Evolutionary conservation across 1,140 invertebrate genomes (phyloP), one percentile per base, ranked within the genome.

Genomic region (Hermetia illucens): DNA sequence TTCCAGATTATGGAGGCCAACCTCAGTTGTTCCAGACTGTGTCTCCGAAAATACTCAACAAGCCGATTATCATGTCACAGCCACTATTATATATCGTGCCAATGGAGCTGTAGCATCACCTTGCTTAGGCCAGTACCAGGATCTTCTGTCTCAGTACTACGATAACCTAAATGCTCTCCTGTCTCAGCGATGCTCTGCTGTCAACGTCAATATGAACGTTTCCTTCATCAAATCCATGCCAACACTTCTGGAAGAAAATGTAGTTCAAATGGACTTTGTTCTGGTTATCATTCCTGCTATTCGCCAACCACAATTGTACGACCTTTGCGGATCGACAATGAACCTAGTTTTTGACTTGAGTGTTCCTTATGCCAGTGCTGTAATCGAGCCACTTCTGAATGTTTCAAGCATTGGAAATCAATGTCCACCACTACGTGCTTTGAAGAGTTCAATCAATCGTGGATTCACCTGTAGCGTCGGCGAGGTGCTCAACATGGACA

Each of bases 141-240:
- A 87, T 36, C 63, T 87, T 4, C 69, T 94, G 38, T 63, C 81
- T 4, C 79, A 87, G 47, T 81, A 86, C 52, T 92, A 93, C 46
- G 59, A 64, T 12, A 75, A 75, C 32, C 60, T 97, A 0, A 90
- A 93, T 52, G 72, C 67, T 40, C 70, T 90, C 43, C 64, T 96
- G 5, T 90, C 86, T 3, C 79, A 89, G 52, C 73, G 89, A 49
- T 97, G 92, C 63, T 94, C 89, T 0, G 87, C 85, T 18, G 83
- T 95, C 2, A 92, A 91, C 54, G 87, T 95, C 0, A 86, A 90
- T 49, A 93, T 94, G 71, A 91, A 92, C 52, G 88, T 94, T 2
- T 82, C 83, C 0, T 92, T 95, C 49, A 68, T 89, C 1, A 79
- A 82, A 48, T 79, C 83, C 2, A 71, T 77, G 49, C 80, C 86